Conservation (phyloP, 1,140 invertebrate genomes). For the Colletes latitarsis region DNA sequence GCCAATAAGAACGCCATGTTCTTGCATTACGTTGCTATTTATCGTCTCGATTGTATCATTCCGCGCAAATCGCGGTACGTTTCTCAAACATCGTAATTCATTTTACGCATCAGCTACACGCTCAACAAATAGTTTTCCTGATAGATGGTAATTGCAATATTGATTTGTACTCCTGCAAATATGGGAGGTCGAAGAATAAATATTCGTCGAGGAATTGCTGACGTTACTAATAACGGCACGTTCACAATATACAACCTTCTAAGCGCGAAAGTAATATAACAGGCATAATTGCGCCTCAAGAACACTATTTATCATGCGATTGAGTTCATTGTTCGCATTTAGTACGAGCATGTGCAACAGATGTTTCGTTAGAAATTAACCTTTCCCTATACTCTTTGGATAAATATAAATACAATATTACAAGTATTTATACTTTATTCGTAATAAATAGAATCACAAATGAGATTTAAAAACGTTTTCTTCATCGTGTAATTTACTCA, state of each 20-base stretch:
- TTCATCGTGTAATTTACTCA: too few relatives aligned
- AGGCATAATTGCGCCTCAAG: neutral
- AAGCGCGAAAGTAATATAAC: constrained; percentile 9
- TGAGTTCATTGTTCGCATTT: neutral
- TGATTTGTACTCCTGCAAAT: constrained; percentile 27
- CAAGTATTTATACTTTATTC: too few relatives aligned
- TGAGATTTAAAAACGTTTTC: too few relatives aligned
- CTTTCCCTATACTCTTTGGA: too few relatives aligned
- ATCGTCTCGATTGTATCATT: constrained; percentile 27
- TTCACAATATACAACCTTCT: constrained; percentile 12
- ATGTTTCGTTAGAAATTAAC: neutral
- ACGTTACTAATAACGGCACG: constrained; percentile 23
- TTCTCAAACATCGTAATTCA: constrained; percentile 41
- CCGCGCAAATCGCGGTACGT: constrained; percentile 1
- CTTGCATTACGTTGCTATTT: constrained; percentile 30
- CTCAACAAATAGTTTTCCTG: constrained; percentile 40
- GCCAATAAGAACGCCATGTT: constrained; percentile 11
- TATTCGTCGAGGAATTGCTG: constrained; percentile 21
- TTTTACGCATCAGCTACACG: constrained; percentile 39
- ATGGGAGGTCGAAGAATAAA: constrained; percentile 10
- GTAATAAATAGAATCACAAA: too few relatives aligned
- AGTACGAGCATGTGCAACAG: too few relatives aligned
- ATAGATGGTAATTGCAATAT: constrained; percentile 45
- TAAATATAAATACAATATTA: too few relatives aligned
- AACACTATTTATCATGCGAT: neutral